Percentiles rank a stretch among this genome's conserved stretches.
Evolutionary conservation across 2,888 invertebrate genomes (phyloP).

Genomic region (Ypsolopha sequella): DNA sequence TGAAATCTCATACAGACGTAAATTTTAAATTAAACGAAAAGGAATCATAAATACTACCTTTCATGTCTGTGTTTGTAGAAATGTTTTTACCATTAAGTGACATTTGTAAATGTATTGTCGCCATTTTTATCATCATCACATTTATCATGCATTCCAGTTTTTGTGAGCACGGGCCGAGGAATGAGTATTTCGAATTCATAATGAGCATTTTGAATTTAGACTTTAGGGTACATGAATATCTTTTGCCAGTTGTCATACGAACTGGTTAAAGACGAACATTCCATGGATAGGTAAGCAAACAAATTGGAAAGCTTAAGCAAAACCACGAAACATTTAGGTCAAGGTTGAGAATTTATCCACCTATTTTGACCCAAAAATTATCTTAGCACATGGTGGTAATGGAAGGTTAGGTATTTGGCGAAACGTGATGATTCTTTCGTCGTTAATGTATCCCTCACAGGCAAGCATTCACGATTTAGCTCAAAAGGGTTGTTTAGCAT

Average conservation of each 20-base stretch:
- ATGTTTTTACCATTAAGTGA: conserved; percentile 60
- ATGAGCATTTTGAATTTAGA: neutral
- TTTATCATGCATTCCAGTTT: conserved; percentile 55
- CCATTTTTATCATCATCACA: conserved; percentile 37
- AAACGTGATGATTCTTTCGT: conserved; percentile 65
- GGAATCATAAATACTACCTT: conserved; percentile 64
- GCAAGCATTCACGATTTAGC: conserved; percentile 71
- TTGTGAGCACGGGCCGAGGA: conserved; percentile 56
- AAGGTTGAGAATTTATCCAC: neutral
- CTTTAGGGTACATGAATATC: neutral
- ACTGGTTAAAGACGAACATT: conserved; percentile 26
- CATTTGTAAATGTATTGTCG: conserved; percentile 49
- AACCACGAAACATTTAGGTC: conserved; percentile 17
- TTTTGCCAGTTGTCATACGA: conserved; percentile 54
- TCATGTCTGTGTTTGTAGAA: conserved; percentile 49
- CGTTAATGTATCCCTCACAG: conserved; percentile 70
- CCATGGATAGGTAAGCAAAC: conserved; percentile 39
- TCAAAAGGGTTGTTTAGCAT: conserved; percentile 70
- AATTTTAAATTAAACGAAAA: conserved; percentile 44
- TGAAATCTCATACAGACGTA: conserved; percentile 29
- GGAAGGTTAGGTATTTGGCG: conserved; percentile 60
- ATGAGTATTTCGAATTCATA: conserved; percentile 46
- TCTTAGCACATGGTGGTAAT: conserved; percentile 65
- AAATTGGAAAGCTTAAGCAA: conserved; percentile 37
- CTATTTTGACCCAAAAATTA: conserved; percentile 8